Base-by-base conservation (phyloP, 2,797 vertebrate genomes). In the Danio tinwini region DNA sequence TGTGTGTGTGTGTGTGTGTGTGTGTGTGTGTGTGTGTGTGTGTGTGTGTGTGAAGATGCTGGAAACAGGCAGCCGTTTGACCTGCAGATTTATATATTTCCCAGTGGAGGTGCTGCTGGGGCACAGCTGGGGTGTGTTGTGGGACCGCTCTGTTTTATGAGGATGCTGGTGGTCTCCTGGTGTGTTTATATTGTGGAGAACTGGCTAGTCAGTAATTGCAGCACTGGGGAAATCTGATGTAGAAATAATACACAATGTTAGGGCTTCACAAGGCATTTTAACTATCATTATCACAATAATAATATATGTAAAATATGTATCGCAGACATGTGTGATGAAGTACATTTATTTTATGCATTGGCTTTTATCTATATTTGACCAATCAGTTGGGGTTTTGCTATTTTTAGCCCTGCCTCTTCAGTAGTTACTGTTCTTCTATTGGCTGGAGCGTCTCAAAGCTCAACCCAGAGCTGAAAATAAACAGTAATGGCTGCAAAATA, bases 41-140 rank as follows among this genome's bases (percentile, higher is more conserved):
- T 29, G 29, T 29, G 29, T 29, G 39, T 62, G 63, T 74, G 76
- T 62, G 73, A 85, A 74, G 83, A 50, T 21, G 74, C 56, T 83
- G 67, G 84, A 85, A 82, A 11, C 1, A 61, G 40, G 69, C 81
- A 86, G 86, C 83, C 86, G 82, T 85, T 89, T 88, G 87, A 76
- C 85, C 88, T 84, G 87, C 82, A 84, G 56, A 85, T 88, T 86
- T 86, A 88, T 83, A 82, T 85, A 87, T 89, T 91, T 91, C 90
- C 83, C 79, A 12, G 85, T 37, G 52, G 50, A 90, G 87, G 88
- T 85, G 84, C 47, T 61, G 78, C 86, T 85, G 73, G 61, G 19
- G 76, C 88, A 78, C 92, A 93, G 92, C 89, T 92, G 91, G 84
- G 40, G 21, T 49, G 73, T 50, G 56, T 29, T 14, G 65, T 52